Percentiles rank a stretch among this genome's conserved stretches.
Evolutionary conservation across 2,888 invertebrate genomes (phyloP).

Genomic region (Cephus spinipes): DNA sequence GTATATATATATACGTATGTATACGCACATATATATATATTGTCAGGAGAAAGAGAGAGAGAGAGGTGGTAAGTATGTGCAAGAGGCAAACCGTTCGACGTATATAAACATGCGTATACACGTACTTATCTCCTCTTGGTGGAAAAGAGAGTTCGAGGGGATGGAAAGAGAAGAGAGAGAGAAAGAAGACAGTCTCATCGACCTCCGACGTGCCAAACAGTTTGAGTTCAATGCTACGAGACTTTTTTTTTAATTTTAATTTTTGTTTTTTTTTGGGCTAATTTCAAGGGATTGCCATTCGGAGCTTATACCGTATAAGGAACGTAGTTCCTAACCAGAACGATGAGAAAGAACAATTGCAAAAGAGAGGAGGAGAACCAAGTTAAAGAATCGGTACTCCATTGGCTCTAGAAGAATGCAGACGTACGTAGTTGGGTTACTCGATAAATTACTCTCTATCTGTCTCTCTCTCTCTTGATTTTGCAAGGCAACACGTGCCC

Average conservation of each 20-base stretch:
- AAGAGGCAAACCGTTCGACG: not conserved
- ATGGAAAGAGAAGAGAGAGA: not conserved
- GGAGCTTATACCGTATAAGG: not conserved
- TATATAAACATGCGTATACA: not conserved
- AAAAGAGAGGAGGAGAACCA: not conserved
- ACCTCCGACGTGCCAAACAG: conserved; percentile 4
- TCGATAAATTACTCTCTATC: conserved; percentile 16
- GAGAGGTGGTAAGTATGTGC: not conserved
- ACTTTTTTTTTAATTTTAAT: not conserved
- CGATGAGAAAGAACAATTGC: not conserved
- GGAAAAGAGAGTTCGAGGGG: not conserved
- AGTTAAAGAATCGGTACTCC: not conserved
- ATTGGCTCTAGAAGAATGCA: not conserved
- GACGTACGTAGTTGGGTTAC: not conserved
- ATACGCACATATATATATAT: too few species aligned
- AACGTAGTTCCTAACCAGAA: not conserved
- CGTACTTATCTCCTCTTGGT: not conserved
- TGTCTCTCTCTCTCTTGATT: conserved; percentile 14
- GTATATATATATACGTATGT: not conserved
- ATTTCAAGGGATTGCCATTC: too few species aligned
- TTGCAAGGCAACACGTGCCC: conserved; percentile 5
- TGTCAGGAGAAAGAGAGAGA: not conserved
- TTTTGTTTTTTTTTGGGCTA: too few species aligned
- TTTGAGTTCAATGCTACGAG: not conserved
- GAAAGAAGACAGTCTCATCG: conserved; percentile 17